Percentiles rank a stretch among this genome's conserved stretches.
These are phyloP conservation scores for Amphipyra tragopoginis DNA, from an alignment of 2,888 invertebrate species.

Conservation along the genomic window DNA sequence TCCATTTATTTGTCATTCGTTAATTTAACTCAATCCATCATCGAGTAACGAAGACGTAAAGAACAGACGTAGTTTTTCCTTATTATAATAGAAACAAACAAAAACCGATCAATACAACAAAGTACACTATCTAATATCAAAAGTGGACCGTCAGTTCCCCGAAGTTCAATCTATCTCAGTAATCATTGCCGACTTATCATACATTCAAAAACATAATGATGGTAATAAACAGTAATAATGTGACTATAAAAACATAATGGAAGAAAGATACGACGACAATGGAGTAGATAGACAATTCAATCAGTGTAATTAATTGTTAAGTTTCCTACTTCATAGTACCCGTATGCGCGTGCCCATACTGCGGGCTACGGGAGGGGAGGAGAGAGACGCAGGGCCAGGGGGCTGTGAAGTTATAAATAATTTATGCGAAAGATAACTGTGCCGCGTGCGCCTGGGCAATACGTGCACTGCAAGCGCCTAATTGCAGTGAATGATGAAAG, in stretches of 20 bases:
- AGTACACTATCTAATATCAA: slow-evolving; percentile 14
- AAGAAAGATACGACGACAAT: slow-evolving; percentile 71
- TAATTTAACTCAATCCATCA: not conserved
- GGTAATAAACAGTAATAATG: slow-evolving; percentile 59
- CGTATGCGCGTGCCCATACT: slow-evolving; percentile 71
- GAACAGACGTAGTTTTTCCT: not conserved
- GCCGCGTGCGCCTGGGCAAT: slow-evolving; percentile 67
- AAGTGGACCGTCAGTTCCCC: slow-evolving; percentile 23
- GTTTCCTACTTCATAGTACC: slow-evolving; percentile 74
- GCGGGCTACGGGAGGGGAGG: slow-evolving; percentile 35
- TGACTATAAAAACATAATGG: slow-evolving; percentile 64
- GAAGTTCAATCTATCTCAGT: slow-evolving; percentile 47
- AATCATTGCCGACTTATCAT: slow-evolving; percentile 34
- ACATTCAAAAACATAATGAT: slow-evolving; percentile 51
- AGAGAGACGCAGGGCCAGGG: slow-evolving; percentile 33
- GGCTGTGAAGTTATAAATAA: slow-evolving; percentile 73
- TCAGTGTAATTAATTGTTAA: slow-evolving; percentile 79
- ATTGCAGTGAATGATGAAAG: slow-evolving; percentile 66
- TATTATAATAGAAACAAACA: slow-evolving; percentile 4
- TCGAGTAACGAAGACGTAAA: not conserved
- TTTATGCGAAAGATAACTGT: slow-evolving; percentile 78
- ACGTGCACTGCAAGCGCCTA: slow-evolving; percentile 61
- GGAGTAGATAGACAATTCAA: slow-evolving; percentile 76
- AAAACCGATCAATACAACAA: slow-evolving; percentile 24
- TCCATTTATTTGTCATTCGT: slow-evolving; percentile 1